phyloP scores from a whole-genome alignment of 2,797 vertebrate species.

The Myoxocephalus aenaeus region DNA sequence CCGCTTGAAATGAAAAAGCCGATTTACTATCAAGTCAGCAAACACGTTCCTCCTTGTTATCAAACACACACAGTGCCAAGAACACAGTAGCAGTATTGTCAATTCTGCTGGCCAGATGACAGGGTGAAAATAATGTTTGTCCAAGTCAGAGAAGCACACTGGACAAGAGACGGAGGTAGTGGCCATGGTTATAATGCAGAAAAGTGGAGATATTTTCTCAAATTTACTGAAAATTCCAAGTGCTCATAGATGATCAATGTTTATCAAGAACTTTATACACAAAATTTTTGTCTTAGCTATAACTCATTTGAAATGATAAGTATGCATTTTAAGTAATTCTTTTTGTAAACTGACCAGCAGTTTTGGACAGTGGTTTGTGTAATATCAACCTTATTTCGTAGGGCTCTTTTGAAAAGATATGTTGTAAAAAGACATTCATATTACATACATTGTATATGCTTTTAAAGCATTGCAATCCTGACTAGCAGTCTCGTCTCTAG shows the following conservation, averaged over 20 bases:
- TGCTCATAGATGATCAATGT: neutral
- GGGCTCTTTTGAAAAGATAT: neutral
- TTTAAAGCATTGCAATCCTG: neutral
- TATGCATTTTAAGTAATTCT: neutral
- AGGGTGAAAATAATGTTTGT: constrained; percentile 1
- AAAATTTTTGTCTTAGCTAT: neutral
- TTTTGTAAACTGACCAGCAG: neutral
- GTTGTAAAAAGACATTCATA: neutral
- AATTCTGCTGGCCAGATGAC: neutral
- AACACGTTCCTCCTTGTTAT: neutral
- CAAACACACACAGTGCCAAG: neutral
- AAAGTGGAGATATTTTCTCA: neutral
- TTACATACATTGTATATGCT: neutral
- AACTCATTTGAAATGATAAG: neutral
- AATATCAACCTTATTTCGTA: neutral
- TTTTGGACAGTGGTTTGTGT: neutral
- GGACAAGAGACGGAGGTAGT: neutral
- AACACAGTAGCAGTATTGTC: constrained; percentile 6
- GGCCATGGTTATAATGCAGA: neutral
- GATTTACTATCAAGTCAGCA: constrained; percentile 14
- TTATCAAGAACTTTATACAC: neutral
- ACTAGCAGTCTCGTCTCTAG: neutral
- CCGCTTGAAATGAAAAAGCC: neutral
- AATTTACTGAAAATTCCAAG: neutral
- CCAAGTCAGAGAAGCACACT: neutral